phyloP scores from a whole-genome alignment of 2,888 invertebrate genomes.

The Adela reaumurella region DNA sequence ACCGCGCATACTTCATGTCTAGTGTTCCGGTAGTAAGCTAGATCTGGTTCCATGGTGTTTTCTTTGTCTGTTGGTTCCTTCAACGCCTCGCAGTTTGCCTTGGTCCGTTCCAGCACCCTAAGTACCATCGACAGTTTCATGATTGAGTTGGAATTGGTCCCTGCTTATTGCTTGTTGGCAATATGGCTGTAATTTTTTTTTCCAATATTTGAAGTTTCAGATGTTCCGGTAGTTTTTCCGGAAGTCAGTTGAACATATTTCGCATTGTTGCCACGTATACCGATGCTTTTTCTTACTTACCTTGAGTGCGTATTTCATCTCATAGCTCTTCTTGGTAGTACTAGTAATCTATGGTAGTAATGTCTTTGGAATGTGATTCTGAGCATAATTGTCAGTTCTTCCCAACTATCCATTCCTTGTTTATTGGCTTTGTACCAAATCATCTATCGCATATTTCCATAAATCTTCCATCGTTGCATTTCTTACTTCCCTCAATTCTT shows the following conservation, averaged over 20 bases:
- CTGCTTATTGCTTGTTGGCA: too few relatives aligned
- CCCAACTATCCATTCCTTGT: not conserved
- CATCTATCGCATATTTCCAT: slow-evolving; percentile 2
- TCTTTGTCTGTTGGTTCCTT: too few relatives aligned
- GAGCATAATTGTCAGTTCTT: not conserved
- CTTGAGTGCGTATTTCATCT: slow-evolving; percentile 4
- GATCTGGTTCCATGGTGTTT: too few relatives aligned
- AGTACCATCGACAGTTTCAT: too few relatives aligned
- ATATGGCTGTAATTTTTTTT: too few relatives aligned
- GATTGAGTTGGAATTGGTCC: too few relatives aligned
- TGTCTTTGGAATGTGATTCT: not conserved
- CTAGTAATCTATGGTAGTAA: too few relatives aligned
- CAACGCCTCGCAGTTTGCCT: too few relatives aligned
- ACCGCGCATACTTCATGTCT: not conserved
- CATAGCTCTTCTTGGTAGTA: slow-evolving; percentile 4
- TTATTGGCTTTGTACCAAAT: slow-evolving; percentile 5
- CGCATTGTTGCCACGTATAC: slow-evolving; percentile 4
- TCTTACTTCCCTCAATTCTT: slow-evolving; percentile 2
- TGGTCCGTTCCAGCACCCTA: too few relatives aligned
- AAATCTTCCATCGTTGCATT: slow-evolving; percentile 1
- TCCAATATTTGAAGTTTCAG: too few relatives aligned
- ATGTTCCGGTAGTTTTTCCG: not conserved
- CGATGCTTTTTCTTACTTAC: not conserved
- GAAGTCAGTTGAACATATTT: slow-evolving; percentile 5
- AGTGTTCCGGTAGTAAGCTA: not conserved